Conservation (phyloP, 1,140 invertebrate genomes). For the Drepana arcuata region DNA sequence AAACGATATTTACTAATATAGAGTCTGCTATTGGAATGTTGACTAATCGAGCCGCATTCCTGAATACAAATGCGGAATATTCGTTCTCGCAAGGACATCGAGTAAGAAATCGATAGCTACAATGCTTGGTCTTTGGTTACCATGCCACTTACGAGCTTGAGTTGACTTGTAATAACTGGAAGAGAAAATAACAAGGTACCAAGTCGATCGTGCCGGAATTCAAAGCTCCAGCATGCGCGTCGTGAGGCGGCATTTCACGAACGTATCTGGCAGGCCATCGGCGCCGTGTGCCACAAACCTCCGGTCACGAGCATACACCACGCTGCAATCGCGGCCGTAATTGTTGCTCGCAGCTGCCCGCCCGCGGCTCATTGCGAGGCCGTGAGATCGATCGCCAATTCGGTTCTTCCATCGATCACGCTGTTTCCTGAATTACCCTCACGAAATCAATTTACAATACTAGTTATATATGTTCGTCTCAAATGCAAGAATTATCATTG, state of each 20-base stretch:
- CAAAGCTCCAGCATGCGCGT: slow-evolving; percentile 32
- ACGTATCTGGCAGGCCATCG: slow-evolving; percentile 52
- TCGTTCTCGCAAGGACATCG: slow-evolving; percentile 47
- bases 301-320: slow-evolving; percentile 63
- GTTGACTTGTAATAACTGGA: slow-evolving; percentile 1
- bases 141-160: slow-evolving; percentile 1
- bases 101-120: too few species aligned
- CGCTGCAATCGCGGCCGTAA: slow-evolving; percentile 45
- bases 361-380: slow-evolving; percentile 18
- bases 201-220: slow-evolving; percentile 50
- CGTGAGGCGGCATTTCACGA: slow-evolving; percentile 67
- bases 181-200: slow-evolving; percentile 6
- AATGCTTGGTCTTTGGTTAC: slow-evolving; percentile 12
- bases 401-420: too few species aligned
- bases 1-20: slow-evolving; percentile 50
- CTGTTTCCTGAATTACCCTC: too few species aligned
- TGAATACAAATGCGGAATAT: slow-evolving; percentile 53
- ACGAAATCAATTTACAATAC: too few species aligned
- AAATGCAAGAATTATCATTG: too few species aligned
- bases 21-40: slow-evolving; percentile 53
- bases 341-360: slow-evolving; percentile 51
- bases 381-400: slow-evolving; percentile 14
- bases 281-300: slow-evolving; percentile 42
- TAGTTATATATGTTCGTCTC: too few species aligned
- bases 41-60: slow-evolving; percentile 61